Evolutionary conservation across 2,888 invertebrate genomes (phyloP).

Genomic region (Anarsia innoxiella): DNA sequence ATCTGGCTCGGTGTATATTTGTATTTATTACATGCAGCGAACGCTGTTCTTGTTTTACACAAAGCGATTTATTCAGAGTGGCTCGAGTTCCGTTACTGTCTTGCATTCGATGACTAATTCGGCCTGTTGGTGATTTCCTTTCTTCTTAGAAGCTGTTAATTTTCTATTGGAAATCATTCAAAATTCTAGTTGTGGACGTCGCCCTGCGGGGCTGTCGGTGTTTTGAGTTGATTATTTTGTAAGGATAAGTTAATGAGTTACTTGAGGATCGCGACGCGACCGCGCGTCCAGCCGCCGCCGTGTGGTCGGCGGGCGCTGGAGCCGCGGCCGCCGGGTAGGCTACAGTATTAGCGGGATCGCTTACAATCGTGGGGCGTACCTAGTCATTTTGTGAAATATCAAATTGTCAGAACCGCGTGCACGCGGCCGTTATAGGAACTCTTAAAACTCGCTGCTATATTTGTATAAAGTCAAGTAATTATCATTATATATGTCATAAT

Average conservation of each 20-base stretch:
- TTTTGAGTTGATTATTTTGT: slow-evolving; percentile 57
- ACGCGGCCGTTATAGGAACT: slow-evolving; percentile 81
- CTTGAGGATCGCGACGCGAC: slow-evolving; percentile 19
- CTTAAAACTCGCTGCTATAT: slow-evolving; percentile 85
- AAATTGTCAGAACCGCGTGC: slow-evolving; percentile 68
- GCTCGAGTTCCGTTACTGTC: slow-evolving; percentile 70
- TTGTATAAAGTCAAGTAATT: slow-evolving; percentile 79
- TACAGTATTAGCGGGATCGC: slow-evolving; percentile 49
- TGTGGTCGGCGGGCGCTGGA: slow-evolving; percentile 13
- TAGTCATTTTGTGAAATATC: slow-evolving; percentile 76
- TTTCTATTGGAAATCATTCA: slow-evolving; percentile 40
- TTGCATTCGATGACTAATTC: slow-evolving; percentile 55
- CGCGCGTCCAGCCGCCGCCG: slow-evolving; percentile 19
- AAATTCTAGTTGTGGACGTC: slow-evolving; percentile 45
- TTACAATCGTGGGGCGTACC: slow-evolving; percentile 56
- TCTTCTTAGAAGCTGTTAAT: slow-evolving; percentile 21
- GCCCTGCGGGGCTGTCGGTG: slow-evolving; percentile 30
- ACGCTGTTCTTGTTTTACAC: slow-evolving; percentile 49
- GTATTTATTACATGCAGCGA: slow-evolving; percentile 51
- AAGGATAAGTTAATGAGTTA: slow-evolving; percentile 48
- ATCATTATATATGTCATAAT: slow-evolving; percentile 69
- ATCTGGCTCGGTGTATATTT: slow-evolving; percentile 54
- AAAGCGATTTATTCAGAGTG: slow-evolving; percentile 64
- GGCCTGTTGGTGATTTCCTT: slow-evolving; percentile 30
- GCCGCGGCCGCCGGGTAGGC: slow-evolving; percentile 30